These are phyloP conservation scores for Sinocyclocheilus grahami DNA, from an alignment of 2,113 vertebrate genomes.

Conservation along the genomic window DNA sequence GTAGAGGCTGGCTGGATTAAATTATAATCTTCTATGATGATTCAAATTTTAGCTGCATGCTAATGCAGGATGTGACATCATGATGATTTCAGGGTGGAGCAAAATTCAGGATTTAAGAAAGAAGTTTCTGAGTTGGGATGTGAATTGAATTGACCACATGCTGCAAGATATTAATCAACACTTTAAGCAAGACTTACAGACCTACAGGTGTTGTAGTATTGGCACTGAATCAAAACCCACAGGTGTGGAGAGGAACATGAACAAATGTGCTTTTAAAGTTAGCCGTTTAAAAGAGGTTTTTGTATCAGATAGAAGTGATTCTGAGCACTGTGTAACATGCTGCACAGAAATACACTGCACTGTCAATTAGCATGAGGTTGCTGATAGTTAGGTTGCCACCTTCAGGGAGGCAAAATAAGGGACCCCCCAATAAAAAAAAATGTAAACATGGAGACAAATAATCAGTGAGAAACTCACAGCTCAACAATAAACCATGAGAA, in stretches of 20 bases:
- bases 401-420: no score
- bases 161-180: background rate
- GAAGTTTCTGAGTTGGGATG: background rate
- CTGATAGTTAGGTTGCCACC: background rate
- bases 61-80: background rate
- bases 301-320: background rate
- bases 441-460: no score
- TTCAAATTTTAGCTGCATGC: background rate
- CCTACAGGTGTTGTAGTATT: constrained; percentile 6
- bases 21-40: background rate
- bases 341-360: constrained; percentile 53
- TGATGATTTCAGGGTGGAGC: background rate
- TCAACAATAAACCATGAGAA: no score
- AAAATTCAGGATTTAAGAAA: background rate
- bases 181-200: background rate
- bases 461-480: no score
- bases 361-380: background rate
- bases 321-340: constrained; percentile 45
- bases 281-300: no score
- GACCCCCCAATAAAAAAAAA: no score
- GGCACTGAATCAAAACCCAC: constrained; percentile 45
- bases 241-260: constrained; percentile 36
- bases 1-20: background rate
- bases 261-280: background rate
- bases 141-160: background rate